Evolutionary conservation across 2,797 vertebrate species (phyloP).

Genomic region (Labroides dimidiatus): DNA sequence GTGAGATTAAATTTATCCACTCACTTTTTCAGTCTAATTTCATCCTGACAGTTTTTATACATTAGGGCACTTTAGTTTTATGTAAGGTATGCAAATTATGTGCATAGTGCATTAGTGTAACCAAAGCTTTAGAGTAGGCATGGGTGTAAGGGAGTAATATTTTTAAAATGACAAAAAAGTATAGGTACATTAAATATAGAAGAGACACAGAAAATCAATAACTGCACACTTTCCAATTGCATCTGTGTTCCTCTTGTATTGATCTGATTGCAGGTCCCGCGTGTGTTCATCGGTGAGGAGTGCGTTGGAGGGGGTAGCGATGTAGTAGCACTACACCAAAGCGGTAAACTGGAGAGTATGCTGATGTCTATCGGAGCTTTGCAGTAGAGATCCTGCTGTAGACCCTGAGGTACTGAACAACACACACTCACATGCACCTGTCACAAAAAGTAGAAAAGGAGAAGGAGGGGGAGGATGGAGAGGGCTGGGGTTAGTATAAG

Average conservation of each 20-base stretch:
- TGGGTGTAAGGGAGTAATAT: not conserved
- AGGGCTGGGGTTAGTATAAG: not conserved
- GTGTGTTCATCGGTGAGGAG: slow-evolving; percentile 88
- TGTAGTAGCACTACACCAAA: slow-evolving; percentile 75
- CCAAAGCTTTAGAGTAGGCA: too few relatives aligned
- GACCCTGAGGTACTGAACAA: slow-evolving; percentile 45
- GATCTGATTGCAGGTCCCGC: slow-evolving; percentile 83
- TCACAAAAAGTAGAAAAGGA: not conserved
- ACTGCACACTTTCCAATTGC: not conserved
- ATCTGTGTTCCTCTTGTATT: not conserved
- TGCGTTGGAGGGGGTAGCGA: slow-evolving; percentile 90
- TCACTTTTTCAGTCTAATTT: not conserved
- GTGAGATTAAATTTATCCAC: too few relatives aligned
- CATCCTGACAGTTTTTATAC: not conserved
- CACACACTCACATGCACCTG: slow-evolving; percentile 2
- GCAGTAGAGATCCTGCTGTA: slow-evolving; percentile 63
- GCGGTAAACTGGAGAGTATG: slow-evolving; percentile 80
- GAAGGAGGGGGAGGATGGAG: not conserved
- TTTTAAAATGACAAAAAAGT: not conserved
- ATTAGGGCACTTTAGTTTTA: not conserved
- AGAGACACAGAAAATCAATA: not conserved
- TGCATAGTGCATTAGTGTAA: not conserved
- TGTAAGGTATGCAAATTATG: not conserved
- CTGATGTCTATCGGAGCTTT: slow-evolving; percentile 85
- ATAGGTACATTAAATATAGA: too few relatives aligned